Evolutionary conservation across 2,113 vertebrate species (phyloP), one percentile per base, ranked within the genome.

Genomic region (Motacilla alba): DNA sequence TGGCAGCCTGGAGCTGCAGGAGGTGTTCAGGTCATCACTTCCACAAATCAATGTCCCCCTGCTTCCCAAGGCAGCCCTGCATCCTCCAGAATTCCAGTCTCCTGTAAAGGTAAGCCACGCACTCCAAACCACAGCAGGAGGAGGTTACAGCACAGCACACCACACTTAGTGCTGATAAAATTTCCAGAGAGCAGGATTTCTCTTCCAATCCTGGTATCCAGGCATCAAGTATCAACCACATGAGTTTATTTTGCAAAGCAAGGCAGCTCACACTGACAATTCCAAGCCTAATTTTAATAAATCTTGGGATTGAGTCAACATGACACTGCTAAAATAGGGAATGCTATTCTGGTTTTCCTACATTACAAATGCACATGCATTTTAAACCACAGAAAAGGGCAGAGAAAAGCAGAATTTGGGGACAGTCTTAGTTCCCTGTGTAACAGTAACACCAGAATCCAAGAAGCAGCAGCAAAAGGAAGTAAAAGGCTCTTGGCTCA

Each of bases 21-120:
- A 66, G 43, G 22, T 23, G 7, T 6, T 47, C 33, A 17, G 16
- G 19, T 35, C 53, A 76, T 1, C 19, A 19, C 39, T 33, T 21
- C 10, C 67, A 83, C 3, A 2, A 10, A 84, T 20, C 21, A 21
- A 15, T 0, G 0, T 11, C 33, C 5, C 10, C 7, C 63, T 67
- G 58, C 62, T 46, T 35, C 5, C 41, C 46, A 35, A 72, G 52
- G 52, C 52, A 75, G 14, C 33, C 28, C 15, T 2, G 19, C 37
- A 24, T 15, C 63, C 41, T 30, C 9, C 10, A 33, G 50, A 68
- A 84, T 6, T 15, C 39, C 68, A 24, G 8, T 1, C 53, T 63
- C 19, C 63, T 5, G 1, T 2, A n/a, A 49, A 16, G 3, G 50
- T 14, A 22, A 77, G 9, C n/a, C 39, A 43, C 1, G 10, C 27